Percentiles rank a stretch among this genome's conserved stretches.
These are phyloP conservation scores for Cheilosia grossa DNA, from an alignment of 2,888 invertebrate genomes.

Conservation along the genomic window DNA sequence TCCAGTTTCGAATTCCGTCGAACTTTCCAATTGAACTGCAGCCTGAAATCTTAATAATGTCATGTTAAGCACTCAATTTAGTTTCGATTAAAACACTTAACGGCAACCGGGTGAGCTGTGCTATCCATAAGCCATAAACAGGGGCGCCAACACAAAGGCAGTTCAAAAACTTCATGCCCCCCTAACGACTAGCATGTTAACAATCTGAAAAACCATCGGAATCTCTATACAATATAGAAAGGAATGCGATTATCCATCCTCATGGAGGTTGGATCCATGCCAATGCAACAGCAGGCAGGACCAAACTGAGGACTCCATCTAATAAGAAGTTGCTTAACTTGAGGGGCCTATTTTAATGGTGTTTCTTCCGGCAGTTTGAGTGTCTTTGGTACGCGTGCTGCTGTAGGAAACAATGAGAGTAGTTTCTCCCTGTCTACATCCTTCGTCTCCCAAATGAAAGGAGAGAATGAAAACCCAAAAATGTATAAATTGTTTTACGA, in stretches of 20 bases:
- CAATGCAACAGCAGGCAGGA: conserved; percentile 57
- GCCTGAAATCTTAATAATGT: conserved; percentile 38
- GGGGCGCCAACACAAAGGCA: conserved; percentile 7
- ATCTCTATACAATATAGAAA: conserved; percentile 23
- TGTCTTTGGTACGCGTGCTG: conserved; percentile 50
- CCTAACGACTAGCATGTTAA: conserved; percentile 29
- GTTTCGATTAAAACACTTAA: conserved; percentile 61
- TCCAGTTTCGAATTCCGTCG: conserved; percentile 12
- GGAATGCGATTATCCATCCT: conserved; percentile 37
- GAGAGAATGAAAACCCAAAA: conserved; percentile 23
- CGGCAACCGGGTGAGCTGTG: conserved; percentile 46
- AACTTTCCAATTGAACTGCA: conserved; percentile 36
- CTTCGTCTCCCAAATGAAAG: neutral
- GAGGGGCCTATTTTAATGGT: conserved; percentile 44
- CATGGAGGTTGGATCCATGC: conserved; percentile 60
- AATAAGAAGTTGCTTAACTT: conserved; percentile 55
- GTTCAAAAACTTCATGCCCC: conserved; percentile 3
- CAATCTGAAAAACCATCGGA: conserved; percentile 35
- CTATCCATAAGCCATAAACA: conserved; percentile 35
- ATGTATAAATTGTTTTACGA: conserved; percentile 58
- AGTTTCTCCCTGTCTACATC: conserved; percentile 24
- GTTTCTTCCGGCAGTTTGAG: conserved; percentile 12
- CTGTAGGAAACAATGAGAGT: conserved; percentile 19
- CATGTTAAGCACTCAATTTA: conserved; percentile 54
- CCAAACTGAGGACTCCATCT: conserved; percentile 26